Percentiles rank a stretch among this genome's conserved stretches.
These are phyloP conservation scores for Altica lythri DNA, from an alignment of 2,888 invertebrate genomes.

Conservation along the genomic window DNA sequence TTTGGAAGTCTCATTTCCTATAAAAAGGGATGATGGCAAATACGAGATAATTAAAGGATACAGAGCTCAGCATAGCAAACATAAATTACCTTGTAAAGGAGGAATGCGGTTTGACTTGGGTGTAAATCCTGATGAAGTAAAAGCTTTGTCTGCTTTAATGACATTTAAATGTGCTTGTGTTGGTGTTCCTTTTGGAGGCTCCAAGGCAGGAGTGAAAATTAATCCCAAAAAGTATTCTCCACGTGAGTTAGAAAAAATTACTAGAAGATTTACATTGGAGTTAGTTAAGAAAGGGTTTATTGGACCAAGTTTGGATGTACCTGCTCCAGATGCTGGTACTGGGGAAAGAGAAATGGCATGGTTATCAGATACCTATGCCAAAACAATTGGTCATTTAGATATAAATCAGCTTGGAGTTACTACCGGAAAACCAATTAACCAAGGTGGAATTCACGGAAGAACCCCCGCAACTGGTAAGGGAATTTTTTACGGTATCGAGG, in stretches of 20 bases:
- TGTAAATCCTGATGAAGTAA: constrained; percentile 91
- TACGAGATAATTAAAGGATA: constrained; percentile 97
- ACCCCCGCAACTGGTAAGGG: constrained; percentile 96
- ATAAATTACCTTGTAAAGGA: constrained; percentile 95
- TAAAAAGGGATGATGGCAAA: constrained; percentile 93
- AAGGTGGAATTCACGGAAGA: constrained; percentile 95
- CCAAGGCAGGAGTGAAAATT: constrained; percentile 93
- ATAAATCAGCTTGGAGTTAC: constrained; percentile 98
- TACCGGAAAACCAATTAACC: constrained; percentile 95
- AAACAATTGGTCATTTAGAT: constrained; percentile 89
- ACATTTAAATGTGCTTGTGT: constrained; percentile 99
- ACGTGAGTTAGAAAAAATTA: constrained; percentile 94
- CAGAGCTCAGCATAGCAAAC: constrained; percentile 94
- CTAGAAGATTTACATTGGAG: constrained; percentile 71
- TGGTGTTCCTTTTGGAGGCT: constrained; percentile 97
- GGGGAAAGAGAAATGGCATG: constrained; percentile 97
- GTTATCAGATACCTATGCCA: constrained; percentile 96
- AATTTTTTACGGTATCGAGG: constrained; percentile 89
- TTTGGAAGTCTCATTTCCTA: constrained; percentile 90
- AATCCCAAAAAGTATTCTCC: constrained; percentile 90
- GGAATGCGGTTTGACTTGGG: constrained; percentile 83
- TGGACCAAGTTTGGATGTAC: constrained; percentile 95
- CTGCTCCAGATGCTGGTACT: constrained; percentile 92
- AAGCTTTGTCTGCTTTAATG: constrained; percentile 95
- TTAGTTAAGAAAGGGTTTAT: constrained; percentile 87